Base-by-base conservation (phyloP, 1,140 invertebrate species). In the Harpegnathos saltator region DNA sequence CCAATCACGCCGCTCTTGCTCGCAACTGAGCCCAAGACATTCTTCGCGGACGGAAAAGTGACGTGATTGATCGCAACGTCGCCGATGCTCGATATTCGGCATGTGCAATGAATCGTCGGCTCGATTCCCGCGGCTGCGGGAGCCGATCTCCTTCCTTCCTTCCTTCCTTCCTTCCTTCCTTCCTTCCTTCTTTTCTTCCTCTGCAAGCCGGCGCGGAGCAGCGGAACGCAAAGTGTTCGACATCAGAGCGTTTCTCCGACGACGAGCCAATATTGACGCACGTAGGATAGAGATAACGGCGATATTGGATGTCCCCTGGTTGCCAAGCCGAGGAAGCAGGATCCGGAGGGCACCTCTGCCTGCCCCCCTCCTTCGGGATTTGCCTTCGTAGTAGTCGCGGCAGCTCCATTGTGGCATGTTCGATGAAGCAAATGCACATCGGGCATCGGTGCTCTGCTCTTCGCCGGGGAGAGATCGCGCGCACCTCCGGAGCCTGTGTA, bases 391-490 rank as follows among this genome's bases (percentile, higher is more conserved):
- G 91, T 91, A 44, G 38, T 44, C 38, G 38, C 7, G 89, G 88
- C 86, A 85, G 89, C 87, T 89, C 90, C 89, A 93, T 93, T 93
- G 93, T 93, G 92, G 92, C 90, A 91, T 93, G 92, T 89, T 93
- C 93, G 89, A 78, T 92, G 87, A 86, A 91, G 93, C 91, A 93
- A 91, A 93, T 94, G 93, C 93, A 94, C 93, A 94, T 94, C 90
- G 92, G 68, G 38, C 38, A 44, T 9, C 52, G 71, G 71, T 52
- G 75, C 80, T 84, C 86, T 85, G 81, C 87, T 84, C 86, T 85
- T 89, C 63, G 83, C 26, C 81, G n/a, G 74, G 54, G 62, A 69
- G 24, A 71, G 82, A 56, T 65, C 58, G 65, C 52, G 77, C 75
- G 80, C 59, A 52, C n/a, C 83, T 38, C 63, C 56, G 62, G 59